These are phyloP conservation scores for Telmatochromis sp. DNA, from an alignment of 2,113 vertebrate species.

Conservation along the genomic window DNA sequence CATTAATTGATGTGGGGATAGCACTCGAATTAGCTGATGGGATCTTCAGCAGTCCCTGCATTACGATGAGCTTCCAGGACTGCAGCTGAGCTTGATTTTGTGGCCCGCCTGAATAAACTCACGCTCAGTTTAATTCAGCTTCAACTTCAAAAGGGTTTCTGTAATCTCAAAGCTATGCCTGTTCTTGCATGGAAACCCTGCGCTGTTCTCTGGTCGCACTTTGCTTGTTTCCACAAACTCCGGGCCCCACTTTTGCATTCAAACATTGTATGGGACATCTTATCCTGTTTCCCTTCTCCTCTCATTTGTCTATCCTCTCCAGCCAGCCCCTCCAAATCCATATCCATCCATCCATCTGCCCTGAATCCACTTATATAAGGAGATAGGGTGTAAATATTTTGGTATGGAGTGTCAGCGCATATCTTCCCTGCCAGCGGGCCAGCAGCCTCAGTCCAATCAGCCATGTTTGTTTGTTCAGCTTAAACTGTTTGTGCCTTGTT, in stretches of 20 bases:
- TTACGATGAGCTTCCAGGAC: background rate
- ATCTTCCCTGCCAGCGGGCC: constrained; percentile 29
- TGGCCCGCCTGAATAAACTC: background rate
- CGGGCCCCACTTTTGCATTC: constrained; percentile 10
- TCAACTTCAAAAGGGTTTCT: background rate
- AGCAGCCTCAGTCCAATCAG: constrained; percentile 58
- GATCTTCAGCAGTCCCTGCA: background rate
- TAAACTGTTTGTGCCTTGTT: constrained; percentile 71
- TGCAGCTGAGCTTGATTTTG: background rate
- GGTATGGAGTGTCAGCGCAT: constrained; percentile 43
- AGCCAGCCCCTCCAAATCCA: constrained; percentile 33
- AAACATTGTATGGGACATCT: constrained; percentile 12
- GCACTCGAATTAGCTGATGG: background rate
- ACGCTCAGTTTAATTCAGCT: background rate
- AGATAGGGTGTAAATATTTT: constrained; percentile 71
- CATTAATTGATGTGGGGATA: background rate
- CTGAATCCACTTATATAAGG: constrained; percentile 61
- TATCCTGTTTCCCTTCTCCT: constrained; percentile 10
- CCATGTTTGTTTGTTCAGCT: constrained; percentile 70
- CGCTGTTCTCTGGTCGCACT: background rate
- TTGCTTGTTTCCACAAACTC: constrained; percentile 8
- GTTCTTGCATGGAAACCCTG: background rate
- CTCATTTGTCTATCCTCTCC: constrained; percentile 46
- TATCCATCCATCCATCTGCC: constrained; percentile 46
- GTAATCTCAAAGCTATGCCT: background rate